Conservation (phyloP, 30 jellyfish, hydroid and myxozoan species). For the Haliclystus octoradiatus region DNA sequence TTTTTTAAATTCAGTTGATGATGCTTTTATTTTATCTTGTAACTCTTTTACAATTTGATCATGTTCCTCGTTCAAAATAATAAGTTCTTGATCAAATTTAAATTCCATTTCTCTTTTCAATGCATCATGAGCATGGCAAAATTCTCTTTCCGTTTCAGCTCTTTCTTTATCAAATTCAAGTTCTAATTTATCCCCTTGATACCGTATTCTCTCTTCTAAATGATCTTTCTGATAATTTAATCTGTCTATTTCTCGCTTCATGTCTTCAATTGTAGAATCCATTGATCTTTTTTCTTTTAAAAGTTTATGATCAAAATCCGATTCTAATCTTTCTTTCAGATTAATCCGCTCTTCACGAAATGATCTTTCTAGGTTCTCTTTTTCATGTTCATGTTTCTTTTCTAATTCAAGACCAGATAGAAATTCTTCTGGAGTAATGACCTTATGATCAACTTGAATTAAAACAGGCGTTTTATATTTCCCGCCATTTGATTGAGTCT, state of each 20-base stretch:
- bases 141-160: constrained; percentile 34
- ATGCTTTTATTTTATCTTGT: constrained; percentile 9
- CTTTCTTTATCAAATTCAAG: constrained; percentile 29
- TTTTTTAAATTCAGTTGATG: too few species aligned
- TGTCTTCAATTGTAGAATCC: constrained; percentile 38
- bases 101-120: constrained; percentile 34
- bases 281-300: constrained; percentile 35
- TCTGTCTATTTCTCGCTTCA: constrained; percentile 28
- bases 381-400: constrained; percentile 62
- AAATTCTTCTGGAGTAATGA: constrained; percentile 69
- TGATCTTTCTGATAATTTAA: constrained; percentile 24
- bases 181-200: constrained; percentile 29
- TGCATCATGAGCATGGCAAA: constrained; percentile 15
- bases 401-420: constrained; percentile 47
- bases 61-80: constrained; percentile 35
- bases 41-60: constrained; percentile 40
- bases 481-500: not conserved
- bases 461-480: not conserved
- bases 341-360: constrained; percentile 61
- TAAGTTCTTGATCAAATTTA: constrained; percentile 18
- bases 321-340: constrained; percentile 48
- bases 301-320: constrained; percentile 40
- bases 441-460: constrained; percentile 30
- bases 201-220: constrained; percentile 6
- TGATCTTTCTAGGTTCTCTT: constrained; percentile 59